These are phyloP conservation scores for cat (Felis catus) DNA, from an alignment of 2,113 vertebrate genomes.

Conservation along the genomic window F.catus_Fca126_mat1.0 CM031416.1:107947001-107947500, in stretches of 20 bases:
- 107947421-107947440: neutral
- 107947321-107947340: neutral
- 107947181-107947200: rapidly evolving
- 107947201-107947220: neutral
- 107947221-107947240: neutral
- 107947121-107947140: neutral
- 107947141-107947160: neutral
- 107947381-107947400: neutral
- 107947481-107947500: neutral
- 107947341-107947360: neutral
- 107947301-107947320: neutral
- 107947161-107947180: neutral
- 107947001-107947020: no score
- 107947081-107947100: neutral
- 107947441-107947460: neutral
- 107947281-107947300: neutral
- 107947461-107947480: neutral
- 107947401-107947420: neutral
- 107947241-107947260: neutral
- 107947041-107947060: no score
- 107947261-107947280: neutral
- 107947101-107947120: neutral
- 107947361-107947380: neutral
- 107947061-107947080: no score
- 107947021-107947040: no score